Percentiles rank a stretch among this genome's conserved stretches.
Conservation (phyloP, 2,888 invertebrate species). For the Dorcus hopei region DNA sequence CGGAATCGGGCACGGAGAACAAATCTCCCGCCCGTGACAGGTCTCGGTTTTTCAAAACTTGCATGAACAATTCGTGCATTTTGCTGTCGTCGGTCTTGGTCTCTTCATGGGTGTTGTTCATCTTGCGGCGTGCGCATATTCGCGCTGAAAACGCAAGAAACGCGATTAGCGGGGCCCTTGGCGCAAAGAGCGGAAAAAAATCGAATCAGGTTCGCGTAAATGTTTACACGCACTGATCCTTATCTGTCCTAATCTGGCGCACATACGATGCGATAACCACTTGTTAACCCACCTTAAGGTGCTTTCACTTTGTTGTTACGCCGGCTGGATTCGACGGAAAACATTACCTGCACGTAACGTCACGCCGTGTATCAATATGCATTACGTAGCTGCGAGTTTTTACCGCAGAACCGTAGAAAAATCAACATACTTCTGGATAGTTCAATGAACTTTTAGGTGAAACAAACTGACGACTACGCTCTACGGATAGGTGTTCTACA, state of each 20-base stretch:
- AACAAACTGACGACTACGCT: slow-evolving; percentile 25
- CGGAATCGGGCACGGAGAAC: slow-evolving; percentile 82
- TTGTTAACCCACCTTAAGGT: slow-evolving; percentile 23
- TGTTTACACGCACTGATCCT: slow-evolving; percentile 12
- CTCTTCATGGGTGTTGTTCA: slow-evolving; percentile 15
- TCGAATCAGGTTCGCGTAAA: not conserved
- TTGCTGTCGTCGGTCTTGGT: slow-evolving; percentile 38
- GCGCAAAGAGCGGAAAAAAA: slow-evolving; percentile 5
- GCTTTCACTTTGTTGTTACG: slow-evolving; percentile 21
- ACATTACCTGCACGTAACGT: slow-evolving; percentile 16
- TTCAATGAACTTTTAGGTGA: slow-evolving; percentile 30
- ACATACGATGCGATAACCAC: slow-evolving; percentile 21
- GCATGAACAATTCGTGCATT: slow-evolving; percentile 89
- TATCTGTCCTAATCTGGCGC: slow-evolving; percentile 20
- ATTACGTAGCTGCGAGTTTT: slow-evolving; percentile 23
- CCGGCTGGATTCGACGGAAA: slow-evolving; percentile 9
- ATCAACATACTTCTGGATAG: slow-evolving; percentile 25
- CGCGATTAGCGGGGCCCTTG: slow-evolving; percentile 1
- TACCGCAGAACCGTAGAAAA: slow-evolving; percentile 23
- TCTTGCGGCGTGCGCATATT: slow-evolving; percentile 18
- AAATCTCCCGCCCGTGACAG: slow-evolving; percentile 88
- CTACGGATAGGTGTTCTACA: slow-evolving; percentile 25
- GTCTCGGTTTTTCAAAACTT: slow-evolving; percentile 86
- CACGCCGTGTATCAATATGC: slow-evolving; percentile 25
- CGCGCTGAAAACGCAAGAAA: slow-evolving; percentile 8